Evolutionary conservation across 2,888 invertebrate genomes (phyloP).

Genomic region (Ochropleura plecta): DNA sequence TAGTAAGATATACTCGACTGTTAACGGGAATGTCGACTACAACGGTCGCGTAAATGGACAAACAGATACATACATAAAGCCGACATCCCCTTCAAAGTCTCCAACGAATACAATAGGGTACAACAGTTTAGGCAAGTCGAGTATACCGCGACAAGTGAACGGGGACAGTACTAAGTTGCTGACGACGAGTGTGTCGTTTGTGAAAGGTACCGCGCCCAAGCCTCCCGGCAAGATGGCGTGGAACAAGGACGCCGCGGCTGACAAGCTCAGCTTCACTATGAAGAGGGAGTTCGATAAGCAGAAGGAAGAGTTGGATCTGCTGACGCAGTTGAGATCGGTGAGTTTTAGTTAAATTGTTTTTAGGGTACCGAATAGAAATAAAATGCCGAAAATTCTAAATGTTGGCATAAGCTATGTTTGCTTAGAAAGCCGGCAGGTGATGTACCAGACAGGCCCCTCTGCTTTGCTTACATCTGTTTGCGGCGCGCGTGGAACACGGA

Average conservation of each 20-base stretch:
- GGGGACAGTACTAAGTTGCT: slow-evolving; percentile 88
- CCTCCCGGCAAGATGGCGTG: slow-evolving; percentile 92
- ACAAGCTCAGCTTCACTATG: slow-evolving; percentile 97
- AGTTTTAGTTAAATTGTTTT: slow-evolving; percentile 69
- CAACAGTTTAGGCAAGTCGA: slow-evolving; percentile 86
- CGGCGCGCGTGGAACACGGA: too few relatives aligned
- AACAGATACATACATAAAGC: slow-evolving; percentile 91
- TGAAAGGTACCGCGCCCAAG: slow-evolving; percentile 89
- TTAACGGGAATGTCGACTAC: slow-evolving; percentile 85
- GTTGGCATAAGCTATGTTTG: neutral
- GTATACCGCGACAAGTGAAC: slow-evolving; percentile 82
- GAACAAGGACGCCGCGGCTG: slow-evolving; percentile 93
- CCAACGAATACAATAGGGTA: slow-evolving; percentile 91
- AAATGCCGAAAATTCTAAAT: neutral
- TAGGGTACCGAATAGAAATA: neutral
- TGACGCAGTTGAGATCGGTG: slow-evolving; percentile 95
- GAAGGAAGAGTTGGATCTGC: slow-evolving; percentile 96
- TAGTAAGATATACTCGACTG: slow-evolving; percentile 86
- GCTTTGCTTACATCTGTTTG: too few relatives aligned
- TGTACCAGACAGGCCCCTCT: too few relatives aligned
- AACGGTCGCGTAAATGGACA: slow-evolving; percentile 79
- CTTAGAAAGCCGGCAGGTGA: too few relatives aligned
- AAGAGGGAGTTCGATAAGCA: slow-evolving; percentile 97
- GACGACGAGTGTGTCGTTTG: slow-evolving; percentile 90
- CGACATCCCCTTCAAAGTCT: slow-evolving; percentile 92